Base-by-base conservation (phyloP, 37 sponge, comb jelly and placozoan genomes). In the Hormiphora californensis region DNA sequence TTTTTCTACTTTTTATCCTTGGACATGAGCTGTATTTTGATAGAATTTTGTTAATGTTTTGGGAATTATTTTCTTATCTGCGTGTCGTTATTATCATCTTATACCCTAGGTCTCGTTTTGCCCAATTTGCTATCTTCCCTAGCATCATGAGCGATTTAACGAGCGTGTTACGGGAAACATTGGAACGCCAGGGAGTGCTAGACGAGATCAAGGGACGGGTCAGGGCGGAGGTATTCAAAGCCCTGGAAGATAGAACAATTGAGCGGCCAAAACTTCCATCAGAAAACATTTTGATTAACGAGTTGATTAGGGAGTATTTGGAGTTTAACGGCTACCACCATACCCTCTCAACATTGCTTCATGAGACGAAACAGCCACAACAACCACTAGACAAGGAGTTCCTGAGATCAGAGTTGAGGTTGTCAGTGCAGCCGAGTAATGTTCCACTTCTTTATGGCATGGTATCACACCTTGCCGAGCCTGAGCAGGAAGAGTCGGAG, bases 231-330 rank as follows among this genome's bases (percentile, higher is more conserved):
- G 57, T 92, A 2, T 94, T 89, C 69, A 85, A 88, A 28, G 94
- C 90, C 34, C 57, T 94, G 51, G 88, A 94, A 54, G 35, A 86
- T 57, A 2, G 12, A 39, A 37, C 38, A 22, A 15, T 51, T 37
- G 69, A 65, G 63, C 54, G 69, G 22, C 69, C 27, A 86, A 91
- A 39, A 91, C 93, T 55, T 9, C 85, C 32, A 62, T 95, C 28
- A 0, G 93, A 95, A 85, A 95, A 95, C 62, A 53, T 92, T 2
- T 63, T 95, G 0, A 44, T 95, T 3, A 95, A 95, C 51, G 93
- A 95, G 68, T 89, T 95, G 43, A 95, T 95, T 28, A 41, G 91
- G 63, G 95, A 95, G 38, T 95, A 95, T 81, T 89, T 93, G n/a
- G 54, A 40, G 27, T 95, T 85, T 87, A 95, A 95, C 69, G 30